These are phyloP conservation scores for Indri indri DNA, from an alignment of 2,113 vertebrate species.

Conservation along the genomic window DNA sequence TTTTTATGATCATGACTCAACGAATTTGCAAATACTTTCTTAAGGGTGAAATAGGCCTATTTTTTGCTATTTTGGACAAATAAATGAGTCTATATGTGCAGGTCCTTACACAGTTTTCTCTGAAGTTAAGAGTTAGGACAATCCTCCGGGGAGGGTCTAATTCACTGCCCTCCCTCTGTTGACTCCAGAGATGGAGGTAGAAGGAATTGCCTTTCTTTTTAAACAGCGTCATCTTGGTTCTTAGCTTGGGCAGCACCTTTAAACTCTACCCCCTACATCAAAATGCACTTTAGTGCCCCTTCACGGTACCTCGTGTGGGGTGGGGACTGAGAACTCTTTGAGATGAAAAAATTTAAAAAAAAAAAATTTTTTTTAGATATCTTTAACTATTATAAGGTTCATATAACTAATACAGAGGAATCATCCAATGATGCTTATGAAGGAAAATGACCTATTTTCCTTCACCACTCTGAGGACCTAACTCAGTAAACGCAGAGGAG, in stretches of 20 bases:
- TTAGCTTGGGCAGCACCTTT: constrained; percentile 83
- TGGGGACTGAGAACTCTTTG: constrained; percentile 79
- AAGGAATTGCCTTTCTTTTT: constrained; percentile 75
- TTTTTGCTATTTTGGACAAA: constrained; percentile 81
- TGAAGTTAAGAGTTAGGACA: constrained; percentile 83
- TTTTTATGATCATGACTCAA: constrained; percentile 76
- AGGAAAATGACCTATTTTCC: constrained; percentile 60
- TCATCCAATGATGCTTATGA: constrained; percentile 57
- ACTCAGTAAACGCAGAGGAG: constrained; percentile 70
- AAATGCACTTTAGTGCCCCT: constrained; percentile 87
- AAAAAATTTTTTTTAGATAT: constrained; percentile 57
- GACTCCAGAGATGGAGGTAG: constrained; percentile 70
- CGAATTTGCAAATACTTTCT: constrained; percentile 79
- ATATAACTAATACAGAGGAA: constrained; percentile 51
- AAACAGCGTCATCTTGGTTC: constrained; percentile 77
- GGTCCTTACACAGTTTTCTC: constrained; percentile 74
- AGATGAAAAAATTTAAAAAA: constrained; percentile 53
- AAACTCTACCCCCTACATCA: constrained; percentile 73
- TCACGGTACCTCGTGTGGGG: constrained; percentile 78
- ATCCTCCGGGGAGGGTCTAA: constrained; percentile 78
- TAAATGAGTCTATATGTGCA: constrained; percentile 74
- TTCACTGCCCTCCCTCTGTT: constrained; percentile 72
- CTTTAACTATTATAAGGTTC: constrained; percentile 70
- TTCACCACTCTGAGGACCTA: constrained; percentile 65
- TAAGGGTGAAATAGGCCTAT: constrained; percentile 79